Percentiles rank a stretch among this genome's conserved stretches.
phyloP scores from a whole-genome alignment of 2,888 invertebrate genomes.

The Pyrocoelia pectoralis region DNA sequence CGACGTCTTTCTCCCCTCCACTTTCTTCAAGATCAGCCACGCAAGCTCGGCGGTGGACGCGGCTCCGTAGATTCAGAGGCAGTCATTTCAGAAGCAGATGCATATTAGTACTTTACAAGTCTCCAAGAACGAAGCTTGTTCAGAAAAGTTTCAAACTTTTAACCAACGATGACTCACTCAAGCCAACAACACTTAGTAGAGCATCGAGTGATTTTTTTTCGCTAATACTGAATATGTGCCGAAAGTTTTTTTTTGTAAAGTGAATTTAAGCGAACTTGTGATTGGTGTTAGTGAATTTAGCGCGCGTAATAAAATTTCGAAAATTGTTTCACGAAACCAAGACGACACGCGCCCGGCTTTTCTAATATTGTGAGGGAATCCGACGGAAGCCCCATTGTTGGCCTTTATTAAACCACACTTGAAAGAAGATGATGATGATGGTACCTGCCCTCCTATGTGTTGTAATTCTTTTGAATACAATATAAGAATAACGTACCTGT shows the following conservation, averaged over 20 bases:
- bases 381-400: conserved; percentile 43
- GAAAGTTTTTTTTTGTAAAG: conserved; percentile 15
- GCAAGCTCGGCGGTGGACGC: conserved; percentile 49
- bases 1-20: conserved; percentile 53
- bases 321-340: no score
- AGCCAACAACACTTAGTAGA: neutral
- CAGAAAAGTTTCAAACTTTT: neutral
- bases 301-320: neutral
- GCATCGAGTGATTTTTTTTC: conserved; percentile 8
- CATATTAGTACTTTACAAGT: conserved; percentile 19
- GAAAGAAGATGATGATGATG: conserved; percentile 27
- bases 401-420: conserved; percentile 34
- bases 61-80: conserved; percentile 27
- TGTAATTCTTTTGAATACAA: conserved; percentile 19
- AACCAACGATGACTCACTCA: conserved; percentile 5
- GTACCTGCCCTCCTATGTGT: conserved; percentile 28
- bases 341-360: conserved; percentile 10
- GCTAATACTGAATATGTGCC: neutral
- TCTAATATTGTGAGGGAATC: conserved; percentile 22
- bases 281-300: conserved; percentile 10
- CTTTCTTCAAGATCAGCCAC: conserved; percentile 49
- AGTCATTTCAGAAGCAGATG: conserved; percentile 22
- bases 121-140: conserved; percentile 20
- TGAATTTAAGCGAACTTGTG: conserved; percentile 8
- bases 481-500: conserved; percentile 31